Evolutionary conservation across 2,797 vertebrate species (phyloP), one percentile per base, ranked within the genome.

Genomic region (Arctocebus calabarensis): DNA sequence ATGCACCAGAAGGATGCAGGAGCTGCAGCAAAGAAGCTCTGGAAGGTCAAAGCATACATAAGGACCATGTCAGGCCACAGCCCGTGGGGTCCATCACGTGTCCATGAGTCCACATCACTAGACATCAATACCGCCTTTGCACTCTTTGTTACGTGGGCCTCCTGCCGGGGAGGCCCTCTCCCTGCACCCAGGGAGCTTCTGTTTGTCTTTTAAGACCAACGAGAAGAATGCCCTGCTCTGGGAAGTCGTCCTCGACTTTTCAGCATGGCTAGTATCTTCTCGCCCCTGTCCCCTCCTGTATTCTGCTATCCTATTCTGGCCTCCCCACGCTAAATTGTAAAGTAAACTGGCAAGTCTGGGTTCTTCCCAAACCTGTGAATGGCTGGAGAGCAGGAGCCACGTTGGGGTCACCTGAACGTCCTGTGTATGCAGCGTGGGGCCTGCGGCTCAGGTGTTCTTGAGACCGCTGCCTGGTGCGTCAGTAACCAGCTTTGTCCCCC

Each of bases 1-100:
- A 17, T 12, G 1, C 43, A 20, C 55, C 61, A 70, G 34, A 20
- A 25, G 45, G 6, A 0, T 0, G 4, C 22, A 17, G n/a, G 12
- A 29, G 22, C n/a, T 45, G 23, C 1, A 0, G 7, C 17, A 37
- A 52, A 91, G 37, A n/a, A 64, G 27, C 16, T 20, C 22, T 88
- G 32, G 3, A 32, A 34, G 64, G 77, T 29, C n/a, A n/a, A 71
- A 91, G 32, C 34, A 22, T 10, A 37, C 34, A 7, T 43, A 62
- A 25, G 23, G 37, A 37, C 19, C 16, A 34, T 1, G 37, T 29
- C 27, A 55, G 4, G 37, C 22, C 1, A 84, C 17, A 66, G 79
- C 3, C 59, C 32, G 23, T 5, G 4, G 55, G 68, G 25, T 25
- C n/a, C 59, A n/a, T 43, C 34, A 14, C 27, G 48, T 32, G 62